phyloP scores from a whole-genome alignment of 2,797 vertebrate genomes.

The Tauraco hartlaubi region DNA sequence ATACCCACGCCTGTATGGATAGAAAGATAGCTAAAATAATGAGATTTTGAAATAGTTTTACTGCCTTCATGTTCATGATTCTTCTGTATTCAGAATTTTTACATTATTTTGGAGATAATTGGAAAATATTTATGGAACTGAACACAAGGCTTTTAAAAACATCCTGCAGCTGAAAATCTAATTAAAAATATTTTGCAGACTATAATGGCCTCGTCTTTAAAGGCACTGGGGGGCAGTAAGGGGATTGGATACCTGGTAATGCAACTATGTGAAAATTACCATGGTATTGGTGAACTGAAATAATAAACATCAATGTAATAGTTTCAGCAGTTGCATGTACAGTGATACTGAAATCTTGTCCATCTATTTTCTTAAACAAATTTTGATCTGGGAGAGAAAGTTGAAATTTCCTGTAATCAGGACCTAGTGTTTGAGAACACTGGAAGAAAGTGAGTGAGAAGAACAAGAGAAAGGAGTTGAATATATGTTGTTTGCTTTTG shows the following conservation, averaged over 20 bases:
- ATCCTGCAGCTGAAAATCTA: background rate
- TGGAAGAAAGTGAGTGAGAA: background rate
- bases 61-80: background rate
- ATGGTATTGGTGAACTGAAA: background rate
- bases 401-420: background rate
- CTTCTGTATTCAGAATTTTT: background rate
- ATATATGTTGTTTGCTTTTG: background rate
- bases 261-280: background rate
- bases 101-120: background rate
- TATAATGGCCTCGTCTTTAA: background rate
- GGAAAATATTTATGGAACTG: conserved; percentile 8
- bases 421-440: background rate
- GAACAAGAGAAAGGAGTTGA: background rate
- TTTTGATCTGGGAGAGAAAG: background rate
- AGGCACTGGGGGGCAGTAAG: background rate
- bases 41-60: background rate
- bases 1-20: background rate
- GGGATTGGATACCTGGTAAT: background rate
- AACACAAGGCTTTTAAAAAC: background rate
- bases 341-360: background rate
- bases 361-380: background rate
- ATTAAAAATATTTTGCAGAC: background rate
- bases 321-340: background rate
- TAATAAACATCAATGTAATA: background rate
- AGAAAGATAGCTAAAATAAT: background rate